Percentiles rank a stretch among this genome's conserved stretches.
Evolutionary conservation across 2,888 invertebrate species (phyloP).

Genomic region (Drosophila subsilvestris): DNA sequence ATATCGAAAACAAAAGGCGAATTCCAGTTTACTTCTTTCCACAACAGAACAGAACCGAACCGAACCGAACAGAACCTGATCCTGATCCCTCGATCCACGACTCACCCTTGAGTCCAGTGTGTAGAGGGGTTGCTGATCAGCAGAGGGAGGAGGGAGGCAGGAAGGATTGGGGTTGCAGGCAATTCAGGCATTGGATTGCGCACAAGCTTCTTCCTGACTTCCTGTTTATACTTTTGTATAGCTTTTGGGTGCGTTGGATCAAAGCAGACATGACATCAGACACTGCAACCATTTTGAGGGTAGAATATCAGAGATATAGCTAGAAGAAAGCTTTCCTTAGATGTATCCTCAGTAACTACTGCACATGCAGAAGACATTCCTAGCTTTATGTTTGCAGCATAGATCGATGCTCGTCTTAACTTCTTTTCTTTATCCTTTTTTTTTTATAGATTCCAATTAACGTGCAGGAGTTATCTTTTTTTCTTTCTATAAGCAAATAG

Average conservation of each 20-base stretch:
- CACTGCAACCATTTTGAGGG: not conserved
- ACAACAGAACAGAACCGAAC: not conserved
- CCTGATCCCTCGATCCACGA: not conserved
- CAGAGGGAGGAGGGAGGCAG: not conserved
- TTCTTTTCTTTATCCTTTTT: not conserved
- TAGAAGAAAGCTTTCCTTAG: too few species aligned
- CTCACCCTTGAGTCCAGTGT: not conserved
- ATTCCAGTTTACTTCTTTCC: constrained; percentile 24
- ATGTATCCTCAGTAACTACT: too few species aligned
- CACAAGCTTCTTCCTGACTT: not conserved
- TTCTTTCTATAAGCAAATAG: not conserved
- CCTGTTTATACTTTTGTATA: not conserved
- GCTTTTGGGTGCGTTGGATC: not conserved
- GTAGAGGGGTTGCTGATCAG: not conserved
- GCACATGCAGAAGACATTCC: not conserved
- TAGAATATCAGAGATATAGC: not conserved
- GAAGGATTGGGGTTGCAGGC: not conserved
- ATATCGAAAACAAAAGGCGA: constrained; percentile 44
- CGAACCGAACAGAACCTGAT: not conserved
- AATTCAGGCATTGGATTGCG: too few species aligned
- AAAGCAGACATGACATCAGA: not conserved
- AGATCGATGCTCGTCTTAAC: not conserved
- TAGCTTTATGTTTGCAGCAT: too few species aligned
- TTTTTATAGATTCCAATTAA: not conserved
- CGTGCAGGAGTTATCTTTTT: not conserved